phyloP scores from a whole-genome alignment of 2,113 vertebrate genomes.

The Chunga burmeisteri region DNA sequence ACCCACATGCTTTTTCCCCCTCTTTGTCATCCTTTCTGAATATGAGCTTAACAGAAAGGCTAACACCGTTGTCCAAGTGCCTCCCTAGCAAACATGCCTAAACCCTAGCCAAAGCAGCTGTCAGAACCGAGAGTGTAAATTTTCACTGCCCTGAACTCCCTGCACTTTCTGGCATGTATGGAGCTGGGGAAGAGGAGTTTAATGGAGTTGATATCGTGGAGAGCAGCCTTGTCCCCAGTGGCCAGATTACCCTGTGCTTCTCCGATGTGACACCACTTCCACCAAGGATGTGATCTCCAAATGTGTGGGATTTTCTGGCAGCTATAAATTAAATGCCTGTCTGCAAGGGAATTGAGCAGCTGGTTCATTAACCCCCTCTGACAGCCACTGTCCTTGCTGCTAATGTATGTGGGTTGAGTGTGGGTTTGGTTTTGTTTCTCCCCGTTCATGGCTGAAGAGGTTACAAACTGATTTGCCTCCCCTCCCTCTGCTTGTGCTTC shows the following conservation, averaged over 20 bases:
- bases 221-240: neutral
- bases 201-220: neutral
- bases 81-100: neutral
- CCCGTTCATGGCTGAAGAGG: neutral
- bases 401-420: neutral
- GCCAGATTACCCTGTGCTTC: neutral
- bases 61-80: neutral
- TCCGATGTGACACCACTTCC: neutral
- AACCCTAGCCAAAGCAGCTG: neutral
- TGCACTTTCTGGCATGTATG: neutral
- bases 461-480: neutral
- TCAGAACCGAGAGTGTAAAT: neutral
- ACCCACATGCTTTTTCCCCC: neutral
- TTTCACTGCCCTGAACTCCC: neutral
- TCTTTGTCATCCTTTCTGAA: neutral
- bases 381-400: neutral
- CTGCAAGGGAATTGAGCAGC: neutral
- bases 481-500: rapidly evolving
- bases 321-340: neutral
- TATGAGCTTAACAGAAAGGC: neutral
- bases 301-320: neutral
- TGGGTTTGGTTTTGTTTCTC: neutral
- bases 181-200: neutral
- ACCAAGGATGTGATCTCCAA: neutral
- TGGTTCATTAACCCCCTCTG: neutral